Percentiles rank a stretch among this genome's conserved stretches.
phyloP scores from a whole-genome alignment of 2,797 vertebrate genomes.

The Helicolenus hilgendorfi region DNA sequence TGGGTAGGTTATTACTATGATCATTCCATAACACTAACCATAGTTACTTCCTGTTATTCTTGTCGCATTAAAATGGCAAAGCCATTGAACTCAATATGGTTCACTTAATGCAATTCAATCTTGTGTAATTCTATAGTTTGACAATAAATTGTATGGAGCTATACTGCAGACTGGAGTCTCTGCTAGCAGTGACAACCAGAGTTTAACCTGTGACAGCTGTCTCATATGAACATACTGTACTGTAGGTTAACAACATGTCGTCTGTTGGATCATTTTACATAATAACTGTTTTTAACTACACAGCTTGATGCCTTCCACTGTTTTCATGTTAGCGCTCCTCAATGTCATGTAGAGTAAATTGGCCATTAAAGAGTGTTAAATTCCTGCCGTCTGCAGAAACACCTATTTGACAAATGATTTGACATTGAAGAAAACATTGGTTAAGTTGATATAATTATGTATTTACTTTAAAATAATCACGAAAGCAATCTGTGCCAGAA shows the following conservation, averaged over 20 bases:
- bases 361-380: background rate
- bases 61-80: background rate
- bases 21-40: background rate
- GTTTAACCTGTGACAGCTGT: background rate
- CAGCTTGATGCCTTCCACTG: background rate
- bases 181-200: too few relatives aligned
- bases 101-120: too few relatives aligned
- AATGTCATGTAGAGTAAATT: background rate
- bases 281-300: conserved; percentile 1
- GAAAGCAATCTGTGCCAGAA: background rate
- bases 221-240: background rate
- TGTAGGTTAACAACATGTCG: background rate
- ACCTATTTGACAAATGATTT: background rate
- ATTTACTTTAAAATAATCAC: background rate
- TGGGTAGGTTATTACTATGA: too few relatives aligned
- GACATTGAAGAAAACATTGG: background rate
- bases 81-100: too few relatives aligned
- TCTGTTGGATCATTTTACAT: background rate
- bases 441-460: background rate
- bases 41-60: background rate
- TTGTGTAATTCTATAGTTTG: too few relatives aligned
- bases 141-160: too few relatives aligned
- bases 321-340: background rate
- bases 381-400: background rate
- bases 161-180: too few relatives aligned